phyloP scores from a whole-genome alignment of 37 sponge, comb jelly and placozoan genomes.

The Corticium candelabrum region DNA sequence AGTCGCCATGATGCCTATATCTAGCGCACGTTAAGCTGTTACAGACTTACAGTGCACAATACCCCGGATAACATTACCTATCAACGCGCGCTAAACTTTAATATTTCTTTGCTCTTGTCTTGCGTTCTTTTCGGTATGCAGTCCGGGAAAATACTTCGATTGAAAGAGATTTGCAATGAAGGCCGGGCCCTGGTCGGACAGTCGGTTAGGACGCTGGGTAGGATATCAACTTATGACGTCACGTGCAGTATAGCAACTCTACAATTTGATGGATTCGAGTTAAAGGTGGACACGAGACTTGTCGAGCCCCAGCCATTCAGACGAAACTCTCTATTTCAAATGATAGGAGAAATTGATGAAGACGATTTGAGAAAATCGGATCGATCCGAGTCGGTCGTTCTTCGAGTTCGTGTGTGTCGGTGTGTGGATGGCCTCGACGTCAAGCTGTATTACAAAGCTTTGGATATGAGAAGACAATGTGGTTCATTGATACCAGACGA shows the following conservation, averaged over 20 bases:
- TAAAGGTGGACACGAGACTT: not conserved
- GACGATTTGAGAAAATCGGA: not conserved
- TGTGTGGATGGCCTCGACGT: not conserved
- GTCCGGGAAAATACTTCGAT: not conserved
- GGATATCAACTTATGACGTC: not conserved
- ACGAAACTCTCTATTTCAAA: not conserved
- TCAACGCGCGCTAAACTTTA: too few species aligned
- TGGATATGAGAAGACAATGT: not conserved
- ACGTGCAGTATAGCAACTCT: not conserved
- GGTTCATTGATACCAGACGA: not conserved
- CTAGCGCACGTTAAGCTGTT: too few species aligned
- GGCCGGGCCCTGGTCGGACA: not conserved
- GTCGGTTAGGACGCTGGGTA: not conserved
- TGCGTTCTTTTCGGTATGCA: not conserved
- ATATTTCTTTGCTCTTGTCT: too few species aligned
- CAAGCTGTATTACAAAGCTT: not conserved
- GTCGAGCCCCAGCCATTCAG: not conserved
- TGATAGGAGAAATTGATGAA: not conserved
- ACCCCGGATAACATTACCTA: too few species aligned
- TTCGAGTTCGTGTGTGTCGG: not conserved
- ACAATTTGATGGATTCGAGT: not conserved
- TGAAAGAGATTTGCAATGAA: not conserved
- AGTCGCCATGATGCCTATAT: too few species aligned
- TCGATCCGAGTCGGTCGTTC: not conserved
- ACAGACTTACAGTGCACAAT: too few species aligned